Percentiles rank a stretch among this genome's conserved stretches.
Evolutionary conservation across 2,888 invertebrate species (phyloP).

Genomic region (Panzeria rudis): DNA sequence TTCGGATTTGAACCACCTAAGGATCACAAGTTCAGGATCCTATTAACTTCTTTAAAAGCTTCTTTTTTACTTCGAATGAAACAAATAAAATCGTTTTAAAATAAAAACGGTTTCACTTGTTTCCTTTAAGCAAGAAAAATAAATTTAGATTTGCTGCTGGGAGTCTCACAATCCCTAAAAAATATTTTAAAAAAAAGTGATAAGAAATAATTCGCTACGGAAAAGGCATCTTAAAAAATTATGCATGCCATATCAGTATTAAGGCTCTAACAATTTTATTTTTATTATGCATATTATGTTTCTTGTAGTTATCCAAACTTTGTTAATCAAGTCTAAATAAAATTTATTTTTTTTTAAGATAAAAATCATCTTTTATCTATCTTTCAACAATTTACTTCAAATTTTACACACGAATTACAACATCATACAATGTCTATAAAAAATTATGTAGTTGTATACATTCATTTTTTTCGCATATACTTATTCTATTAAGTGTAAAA

Average conservation of each 20-base stretch:
- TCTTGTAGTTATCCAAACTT: background rate
- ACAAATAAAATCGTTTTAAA: too few relatives aligned
- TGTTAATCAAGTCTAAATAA: slow-evolving; percentile 17
- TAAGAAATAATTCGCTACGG: too few relatives aligned
- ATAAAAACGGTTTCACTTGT: too few relatives aligned
- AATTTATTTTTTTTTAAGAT: background rate
- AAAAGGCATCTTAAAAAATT: background rate
- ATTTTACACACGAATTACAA: slow-evolving; percentile 45
- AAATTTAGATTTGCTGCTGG: too few relatives aligned
- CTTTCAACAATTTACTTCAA: slow-evolving; percentile 59
- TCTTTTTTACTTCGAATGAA: too few relatives aligned
- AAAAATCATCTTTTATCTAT: slow-evolving; percentile 30
- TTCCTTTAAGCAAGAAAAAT: too few relatives aligned
- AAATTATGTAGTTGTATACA: slow-evolving; percentile 13
- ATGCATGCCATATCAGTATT: slow-evolving; percentile 9
- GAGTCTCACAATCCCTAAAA: too few relatives aligned
- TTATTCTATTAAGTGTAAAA: background rate
- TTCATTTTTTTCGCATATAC: slow-evolving; percentile 1
- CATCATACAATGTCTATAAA: slow-evolving; percentile 27
- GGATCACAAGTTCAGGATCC: too few relatives aligned
- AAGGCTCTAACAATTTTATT: slow-evolving; percentile 14
- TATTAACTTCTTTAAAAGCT: too few relatives aligned
- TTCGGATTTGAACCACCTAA: too few relatives aligned
- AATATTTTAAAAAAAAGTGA: too few relatives aligned
- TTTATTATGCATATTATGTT: background rate